Conservation (phyloP, 2,113 vertebrate species). For the Sigmodon hispidus region DNA sequence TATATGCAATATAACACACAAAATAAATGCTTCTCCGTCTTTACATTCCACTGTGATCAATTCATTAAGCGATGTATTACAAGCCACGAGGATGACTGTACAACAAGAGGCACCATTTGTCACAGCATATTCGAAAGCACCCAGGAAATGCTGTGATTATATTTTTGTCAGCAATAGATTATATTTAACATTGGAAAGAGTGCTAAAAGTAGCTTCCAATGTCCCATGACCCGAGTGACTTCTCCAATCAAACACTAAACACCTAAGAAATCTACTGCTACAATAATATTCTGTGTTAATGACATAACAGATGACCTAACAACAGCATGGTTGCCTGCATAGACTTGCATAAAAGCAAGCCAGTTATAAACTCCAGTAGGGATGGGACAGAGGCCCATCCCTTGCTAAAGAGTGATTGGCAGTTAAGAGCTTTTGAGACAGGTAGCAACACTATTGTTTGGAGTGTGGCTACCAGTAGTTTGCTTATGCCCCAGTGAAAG, state of each 20-base stretch:
- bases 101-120: slow-evolving; percentile 84
- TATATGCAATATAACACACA: slow-evolving; percentile 88
- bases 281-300: neutral
- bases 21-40: slow-evolving; percentile 88
- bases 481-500: neutral
- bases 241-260: slow-evolving; percentile 77
- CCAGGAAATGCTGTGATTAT: slow-evolving; percentile 81
- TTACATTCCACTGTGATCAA: slow-evolving; percentile 88
- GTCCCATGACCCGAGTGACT: slow-evolving; percentile 75
- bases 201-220: slow-evolving; percentile 62
- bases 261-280: slow-evolving; percentile 64
- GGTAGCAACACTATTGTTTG: neutral
- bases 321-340: neutral
- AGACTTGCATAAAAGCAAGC: neutral
- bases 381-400: neutral
- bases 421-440: neutral
- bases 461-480: too few relatives aligned
- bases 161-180: slow-evolving; percentile 80
- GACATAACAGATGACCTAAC: neutral
- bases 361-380: neutral
- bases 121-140: slow-evolving; percentile 82
- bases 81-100: slow-evolving; percentile 83
- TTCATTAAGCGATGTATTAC: slow-evolving; percentile 88
- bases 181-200: slow-evolving; percentile 80
- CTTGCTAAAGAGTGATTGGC: neutral